phyloP scores from a whole-genome alignment of 64 coral and sea anemone genomes.

The Astreopora myriophthalma region DNA sequence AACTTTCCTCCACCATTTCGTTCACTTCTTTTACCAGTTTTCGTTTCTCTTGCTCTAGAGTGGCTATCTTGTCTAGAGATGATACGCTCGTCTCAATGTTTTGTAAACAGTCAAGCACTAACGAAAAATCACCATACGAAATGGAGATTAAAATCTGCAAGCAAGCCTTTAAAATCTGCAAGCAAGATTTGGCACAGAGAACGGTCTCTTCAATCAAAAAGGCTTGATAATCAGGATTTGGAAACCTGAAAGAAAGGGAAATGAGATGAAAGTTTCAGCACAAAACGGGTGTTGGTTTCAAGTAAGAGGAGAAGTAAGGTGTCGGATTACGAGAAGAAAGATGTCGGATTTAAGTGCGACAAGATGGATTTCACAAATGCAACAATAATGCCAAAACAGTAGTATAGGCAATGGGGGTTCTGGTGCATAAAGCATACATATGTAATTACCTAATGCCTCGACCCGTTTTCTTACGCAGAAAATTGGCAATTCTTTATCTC shows the following conservation, averaged over 20 bases:
- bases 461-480: no score
- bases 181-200: neutral
- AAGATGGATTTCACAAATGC: no score
- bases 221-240: neutral
- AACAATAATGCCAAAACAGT: no score
- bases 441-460: no score
- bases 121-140: neutral
- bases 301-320: no score
- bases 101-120: neutral
- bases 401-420: no score
- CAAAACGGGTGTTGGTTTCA: neutral
- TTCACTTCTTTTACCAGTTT: neutral
- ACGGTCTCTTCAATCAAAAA: neutral
- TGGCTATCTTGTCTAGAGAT: neutral
- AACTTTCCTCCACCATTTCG: neutral
- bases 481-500: no score
- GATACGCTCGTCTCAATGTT: neutral
- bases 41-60: neutral
- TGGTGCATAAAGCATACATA: no score
- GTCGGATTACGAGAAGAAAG: no score
- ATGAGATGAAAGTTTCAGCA: neutral
- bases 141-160: neutral
- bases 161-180: neutral
- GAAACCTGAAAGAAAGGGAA: neutral
- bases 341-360: no score